These are phyloP conservation scores for Liparis tanakae DNA, from an alignment of 2,797 vertebrate genomes.

Conservation along the genomic window DNA sequence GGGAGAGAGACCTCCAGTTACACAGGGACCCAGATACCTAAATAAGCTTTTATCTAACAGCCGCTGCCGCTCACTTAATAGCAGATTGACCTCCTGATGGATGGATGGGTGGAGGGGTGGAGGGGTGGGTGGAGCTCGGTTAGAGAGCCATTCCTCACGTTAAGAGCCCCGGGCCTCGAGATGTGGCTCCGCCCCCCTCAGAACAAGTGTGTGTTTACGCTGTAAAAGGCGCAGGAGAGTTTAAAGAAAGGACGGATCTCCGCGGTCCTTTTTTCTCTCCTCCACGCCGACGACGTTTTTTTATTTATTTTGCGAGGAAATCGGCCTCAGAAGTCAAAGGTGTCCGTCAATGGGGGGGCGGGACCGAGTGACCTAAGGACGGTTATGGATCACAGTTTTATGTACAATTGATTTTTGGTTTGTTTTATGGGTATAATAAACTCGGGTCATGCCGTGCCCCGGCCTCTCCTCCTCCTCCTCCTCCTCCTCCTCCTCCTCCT, in stretches of 20 bases:
- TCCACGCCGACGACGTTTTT: conserved; percentile 19
- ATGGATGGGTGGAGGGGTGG: conserved; percentile 33
- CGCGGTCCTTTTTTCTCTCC: too few species aligned
- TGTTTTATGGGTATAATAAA: conserved; percentile 79
- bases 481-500: too few species aligned
- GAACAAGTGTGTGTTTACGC: conserved; percentile 24
- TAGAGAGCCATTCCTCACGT: conserved; percentile 31
- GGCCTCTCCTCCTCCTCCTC: too few species aligned
- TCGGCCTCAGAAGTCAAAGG: conserved; percentile 36
- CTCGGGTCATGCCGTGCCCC: conserved; percentile 32
- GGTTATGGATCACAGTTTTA: conserved; percentile 64
- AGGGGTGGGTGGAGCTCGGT: conserved; percentile 32
- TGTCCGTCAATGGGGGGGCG: conserved; percentile 35
- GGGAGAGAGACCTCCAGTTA: conserved; percentile 35
- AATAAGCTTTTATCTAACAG: conserved; percentile 76
- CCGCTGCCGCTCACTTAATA: conserved; percentile 62
- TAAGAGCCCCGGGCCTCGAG: conserved; percentile 19
- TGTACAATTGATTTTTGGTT: conserved; percentile 76
- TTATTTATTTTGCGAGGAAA: conserved; percentile 31
- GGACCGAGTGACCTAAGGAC: conserved; percentile 51
- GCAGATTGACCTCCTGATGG: conserved; percentile 60
- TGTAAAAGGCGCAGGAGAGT: conserved; percentile 29
- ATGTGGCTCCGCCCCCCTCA: conserved; percentile 23
- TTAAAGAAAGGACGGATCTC: conserved; percentile 22
- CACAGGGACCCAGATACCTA: conserved; percentile 68